Conservation (phyloP, 2,888 invertebrate genomes). For the Oegoconia quadripuncta region DNA sequence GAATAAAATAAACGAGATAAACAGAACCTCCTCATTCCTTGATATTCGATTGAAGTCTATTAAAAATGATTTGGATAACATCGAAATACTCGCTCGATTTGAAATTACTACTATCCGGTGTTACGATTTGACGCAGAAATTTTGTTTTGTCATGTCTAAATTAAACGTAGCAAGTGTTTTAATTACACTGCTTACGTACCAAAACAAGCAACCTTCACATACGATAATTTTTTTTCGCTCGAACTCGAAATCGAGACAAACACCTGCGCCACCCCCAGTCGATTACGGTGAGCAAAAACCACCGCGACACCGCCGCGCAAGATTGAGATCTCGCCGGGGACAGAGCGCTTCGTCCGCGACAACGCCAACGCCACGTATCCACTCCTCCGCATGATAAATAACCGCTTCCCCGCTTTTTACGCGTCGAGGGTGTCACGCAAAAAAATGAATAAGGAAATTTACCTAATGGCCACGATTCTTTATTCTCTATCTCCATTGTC, state of each 20-base stretch:
- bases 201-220: slow-evolving; percentile 8
- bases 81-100: too few relatives aligned
- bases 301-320: slow-evolving; percentile 38
- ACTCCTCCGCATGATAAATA: slow-evolving; percentile 66
- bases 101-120: too few relatives aligned
- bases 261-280: slow-evolving; percentile 11
- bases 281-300: slow-evolving; percentile 46
- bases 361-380: slow-evolving; percentile 13
- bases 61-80: too few relatives aligned
- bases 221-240: too few relatives aligned
- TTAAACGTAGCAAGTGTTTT: too few relatives aligned
- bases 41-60: too few relatives aligned
- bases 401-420: slow-evolving; percentile 60
- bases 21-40: too few relatives aligned
- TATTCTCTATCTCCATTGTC: slow-evolving; percentile 73
- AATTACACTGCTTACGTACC: too few relatives aligned
- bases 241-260: background rate
- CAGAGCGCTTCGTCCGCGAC: background rate
- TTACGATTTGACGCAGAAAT: too few relatives aligned
- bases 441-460: slow-evolving; percentile 79
- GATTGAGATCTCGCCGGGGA: slow-evolving; percentile 60
- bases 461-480: slow-evolving; percentile 78
- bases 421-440: slow-evolving; percentile 70
- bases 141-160: too few relatives aligned
- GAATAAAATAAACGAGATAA: too few relatives aligned